phyloP scores from a whole-genome alignment of 2,888 invertebrate species.

The Carpatolechia fugitivella region DNA sequence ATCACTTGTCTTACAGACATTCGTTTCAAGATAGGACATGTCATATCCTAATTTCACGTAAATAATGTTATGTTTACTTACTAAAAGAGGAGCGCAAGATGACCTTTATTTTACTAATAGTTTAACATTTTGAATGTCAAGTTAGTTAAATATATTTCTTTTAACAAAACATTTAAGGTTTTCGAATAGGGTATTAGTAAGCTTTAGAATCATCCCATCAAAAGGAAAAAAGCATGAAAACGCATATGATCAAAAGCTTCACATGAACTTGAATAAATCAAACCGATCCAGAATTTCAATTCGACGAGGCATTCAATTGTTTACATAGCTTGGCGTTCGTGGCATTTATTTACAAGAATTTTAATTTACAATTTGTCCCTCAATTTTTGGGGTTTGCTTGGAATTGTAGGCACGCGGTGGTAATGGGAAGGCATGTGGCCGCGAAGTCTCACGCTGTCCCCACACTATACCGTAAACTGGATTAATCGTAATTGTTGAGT shows the following conservation, averaged over 20 bases:
- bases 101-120: too few species aligned
- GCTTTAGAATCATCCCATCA: too few species aligned
- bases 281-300: conserved; percentile 5
- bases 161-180: too few species aligned
- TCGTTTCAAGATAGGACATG: too few species aligned
- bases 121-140: too few species aligned
- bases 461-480: conserved; percentile 45
- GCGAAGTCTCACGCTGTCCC: conserved; percentile 60
- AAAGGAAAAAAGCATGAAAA: too few species aligned
- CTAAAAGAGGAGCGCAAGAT: too few species aligned
- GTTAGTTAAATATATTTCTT: too few species aligned
- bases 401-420: conserved; percentile 39
- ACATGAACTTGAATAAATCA: neutral
- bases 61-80: too few species aligned
- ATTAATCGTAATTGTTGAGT: conserved; percentile 37
- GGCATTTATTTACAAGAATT: conserved; percentile 47
- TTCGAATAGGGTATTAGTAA: too few species aligned
- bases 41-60: too few species aligned
- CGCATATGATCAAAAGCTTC: neutral
- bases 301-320: conserved; percentile 27
- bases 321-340: conserved; percentile 36
- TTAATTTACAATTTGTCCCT: conserved; percentile 66
- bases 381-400: conserved; percentile 49
- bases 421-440: conserved; percentile 60
- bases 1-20: neutral